Conservation (phyloP, 1,140 invertebrate species). For the Mizuhopecten yessoensis region DNA sequence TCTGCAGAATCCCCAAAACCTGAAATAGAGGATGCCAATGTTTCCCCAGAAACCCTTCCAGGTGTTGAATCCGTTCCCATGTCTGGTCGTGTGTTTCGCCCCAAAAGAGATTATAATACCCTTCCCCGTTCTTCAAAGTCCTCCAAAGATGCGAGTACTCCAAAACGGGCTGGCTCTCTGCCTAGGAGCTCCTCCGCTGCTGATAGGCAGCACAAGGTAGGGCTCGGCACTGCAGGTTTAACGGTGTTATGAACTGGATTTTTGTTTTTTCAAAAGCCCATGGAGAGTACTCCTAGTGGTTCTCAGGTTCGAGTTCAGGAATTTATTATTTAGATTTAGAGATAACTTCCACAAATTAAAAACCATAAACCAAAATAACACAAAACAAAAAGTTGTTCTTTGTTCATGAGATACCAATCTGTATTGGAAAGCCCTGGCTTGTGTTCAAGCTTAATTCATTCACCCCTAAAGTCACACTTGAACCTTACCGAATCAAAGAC, state of each 20-base stretch:
- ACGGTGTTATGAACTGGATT: not conserved
- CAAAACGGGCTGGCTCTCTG: slow-evolving; percentile 36
- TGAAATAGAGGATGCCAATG: not conserved
- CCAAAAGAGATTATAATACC: not conserved
- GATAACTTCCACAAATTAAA: too few relatives aligned
- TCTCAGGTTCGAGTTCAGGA: too few relatives aligned
- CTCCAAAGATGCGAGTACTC: slow-evolving; percentile 15
- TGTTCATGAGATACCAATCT: too few relatives aligned
- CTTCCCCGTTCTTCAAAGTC: slow-evolving; percentile 22
- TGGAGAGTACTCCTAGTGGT: slow-evolving; percentile 29
- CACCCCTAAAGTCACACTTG: too few relatives aligned
- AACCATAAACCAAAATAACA: too few relatives aligned
- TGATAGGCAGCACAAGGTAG: slow-evolving; percentile 1
- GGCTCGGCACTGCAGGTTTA: not conserved
- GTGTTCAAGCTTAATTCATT: too few relatives aligned
- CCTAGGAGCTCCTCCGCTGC: slow-evolving; percentile 12
- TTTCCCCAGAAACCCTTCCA: not conserved
- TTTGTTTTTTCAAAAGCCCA: not conserved
- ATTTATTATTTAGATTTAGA: too few relatives aligned
- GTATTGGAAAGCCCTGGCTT: too few relatives aligned
- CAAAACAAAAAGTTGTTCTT: too few relatives aligned
- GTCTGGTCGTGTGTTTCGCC: not conserved
- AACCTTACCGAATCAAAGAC: too few relatives aligned
- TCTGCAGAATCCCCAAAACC: not conserved
- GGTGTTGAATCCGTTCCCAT: not conserved